Evolutionary conservation across 2,113 vertebrate genomes (phyloP).

Genomic region (Tachuris rubrigastra): DNA sequence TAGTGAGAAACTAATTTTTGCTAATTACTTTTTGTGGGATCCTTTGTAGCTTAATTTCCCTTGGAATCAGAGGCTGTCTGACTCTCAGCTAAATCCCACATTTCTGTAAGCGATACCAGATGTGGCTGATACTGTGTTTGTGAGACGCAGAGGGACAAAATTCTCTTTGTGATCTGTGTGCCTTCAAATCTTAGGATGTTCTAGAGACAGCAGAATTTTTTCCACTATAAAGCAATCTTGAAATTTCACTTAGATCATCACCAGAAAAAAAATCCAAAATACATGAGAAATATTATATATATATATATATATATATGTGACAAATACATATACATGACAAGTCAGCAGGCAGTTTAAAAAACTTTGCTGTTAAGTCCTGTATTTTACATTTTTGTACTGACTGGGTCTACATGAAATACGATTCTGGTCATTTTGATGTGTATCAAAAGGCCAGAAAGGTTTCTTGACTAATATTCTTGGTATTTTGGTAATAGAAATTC

Average conservation of each 20-base stretch:
- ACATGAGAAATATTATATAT: no score
- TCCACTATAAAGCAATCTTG: not conserved
- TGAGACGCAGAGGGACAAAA: not conserved
- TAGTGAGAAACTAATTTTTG: not conserved
- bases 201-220: not conserved
- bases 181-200: not conserved
- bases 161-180: not conserved
- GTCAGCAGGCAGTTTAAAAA: not conserved
- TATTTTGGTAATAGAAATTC: not conserved
- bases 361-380: not conserved
- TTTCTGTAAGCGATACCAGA: not conserved
- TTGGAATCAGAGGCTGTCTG: not conserved
- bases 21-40: not conserved
- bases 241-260: not conserved
- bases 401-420: not conserved
- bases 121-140: not conserved
- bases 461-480: not conserved
- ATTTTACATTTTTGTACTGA: not conserved
- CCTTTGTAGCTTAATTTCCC: constrained; percentile 27
- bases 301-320: not conserved
- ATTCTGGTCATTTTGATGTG: not conserved
- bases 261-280: not conserved
- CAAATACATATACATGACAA: not conserved
- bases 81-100: not conserved
- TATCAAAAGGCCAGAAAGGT: not conserved